These are phyloP conservation scores for Champsocephalus gunnari DNA, from an alignment of 2,797 vertebrate genomes.

Conservation along the genomic window DNA sequence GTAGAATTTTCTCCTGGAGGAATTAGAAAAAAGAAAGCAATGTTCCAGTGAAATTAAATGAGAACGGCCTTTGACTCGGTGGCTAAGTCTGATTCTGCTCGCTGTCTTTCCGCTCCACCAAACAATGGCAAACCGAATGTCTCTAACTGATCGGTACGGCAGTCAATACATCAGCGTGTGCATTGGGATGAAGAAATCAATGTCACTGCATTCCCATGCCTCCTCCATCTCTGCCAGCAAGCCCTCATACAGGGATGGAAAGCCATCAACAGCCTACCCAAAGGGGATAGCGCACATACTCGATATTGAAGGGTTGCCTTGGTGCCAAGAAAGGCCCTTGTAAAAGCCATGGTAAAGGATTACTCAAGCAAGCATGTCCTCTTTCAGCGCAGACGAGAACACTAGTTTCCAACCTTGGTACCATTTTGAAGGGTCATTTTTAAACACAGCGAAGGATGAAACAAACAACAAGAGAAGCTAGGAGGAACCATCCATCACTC, in stretches of 20 bases:
- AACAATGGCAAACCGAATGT: constrained; percentile 57
- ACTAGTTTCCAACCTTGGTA: constrained; percentile 74
- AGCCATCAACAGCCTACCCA: constrained; percentile 73
- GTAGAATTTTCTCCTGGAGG: constrained; percentile 3
- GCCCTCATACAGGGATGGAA: constrained; percentile 71
- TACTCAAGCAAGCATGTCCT: constrained; percentile 76
- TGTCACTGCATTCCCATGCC: constrained; percentile 73
- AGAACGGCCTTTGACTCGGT: constrained; percentile 33
- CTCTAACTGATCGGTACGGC: constrained; percentile 68
- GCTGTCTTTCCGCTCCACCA: constrained; percentile 50
- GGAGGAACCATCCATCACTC: constrained; percentile 77
- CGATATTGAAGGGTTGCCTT: constrained; percentile 74
- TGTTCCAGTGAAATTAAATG: constrained; percentile 43
- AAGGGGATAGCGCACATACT: constrained; percentile 70
- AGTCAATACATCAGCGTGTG: constrained; percentile 74
- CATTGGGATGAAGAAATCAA: constrained; percentile 83
- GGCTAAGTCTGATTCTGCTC: constrained; percentile 36
- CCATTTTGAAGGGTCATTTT: constrained; percentile 84
- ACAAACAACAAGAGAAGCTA: constrained; percentile 74
- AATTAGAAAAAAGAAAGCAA: constrained; percentile 26
- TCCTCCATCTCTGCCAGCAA: constrained; percentile 75
- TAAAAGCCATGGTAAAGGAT: constrained; percentile 77
- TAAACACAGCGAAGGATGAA: constrained; percentile 78
- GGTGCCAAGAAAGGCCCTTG: constrained; percentile 69
- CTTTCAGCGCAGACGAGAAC: constrained; percentile 65